These are phyloP conservation scores for Balearica regulorum DNA, from an alignment of 2,797 vertebrate genomes.

Conservation along the genomic window DNA sequence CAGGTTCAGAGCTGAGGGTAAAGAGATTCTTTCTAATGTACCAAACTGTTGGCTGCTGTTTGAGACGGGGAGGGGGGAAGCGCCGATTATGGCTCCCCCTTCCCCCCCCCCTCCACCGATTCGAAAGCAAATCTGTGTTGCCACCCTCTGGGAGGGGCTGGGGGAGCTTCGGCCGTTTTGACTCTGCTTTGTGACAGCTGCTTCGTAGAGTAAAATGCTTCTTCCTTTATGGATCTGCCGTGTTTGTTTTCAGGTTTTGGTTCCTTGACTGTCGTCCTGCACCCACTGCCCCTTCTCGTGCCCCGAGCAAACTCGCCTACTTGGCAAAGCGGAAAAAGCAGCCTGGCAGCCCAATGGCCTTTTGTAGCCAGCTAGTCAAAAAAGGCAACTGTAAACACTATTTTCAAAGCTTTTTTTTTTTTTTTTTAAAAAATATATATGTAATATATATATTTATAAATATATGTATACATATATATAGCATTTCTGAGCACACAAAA, in stretches of 20 bases:
- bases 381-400: conserved; percentile 55
- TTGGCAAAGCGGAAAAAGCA: neutral
- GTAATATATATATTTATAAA: conserved; percentile 22
- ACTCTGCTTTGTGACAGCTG: neutral
- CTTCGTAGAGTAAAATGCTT: neutral
- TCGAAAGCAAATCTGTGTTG: neutral
- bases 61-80: neutral
- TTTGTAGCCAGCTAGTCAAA: neutral
- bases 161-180: neutral
- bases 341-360: neutral
- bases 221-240: neutral
- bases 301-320: conserved; percentile 45
- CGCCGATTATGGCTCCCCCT: fast-evolving
- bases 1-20: neutral
- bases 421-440: neutral
- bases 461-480: conserved; percentile 25
- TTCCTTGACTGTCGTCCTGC: conserved; percentile 41
- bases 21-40: neutral
- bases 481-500: conserved; percentile 60
- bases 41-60: neutral
- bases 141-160: neutral
- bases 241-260: conserved; percentile 46
- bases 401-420: conserved; percentile 9
- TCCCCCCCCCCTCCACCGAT: no score
- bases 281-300: conserved; percentile 69